A percentile compares a stretch with the other conserved stretches of the same genome.
phyloP scores from a whole-genome alignment of 2,113 vertebrate genomes.

The Rhynchopsitta pachyrhyncha region DNA sequence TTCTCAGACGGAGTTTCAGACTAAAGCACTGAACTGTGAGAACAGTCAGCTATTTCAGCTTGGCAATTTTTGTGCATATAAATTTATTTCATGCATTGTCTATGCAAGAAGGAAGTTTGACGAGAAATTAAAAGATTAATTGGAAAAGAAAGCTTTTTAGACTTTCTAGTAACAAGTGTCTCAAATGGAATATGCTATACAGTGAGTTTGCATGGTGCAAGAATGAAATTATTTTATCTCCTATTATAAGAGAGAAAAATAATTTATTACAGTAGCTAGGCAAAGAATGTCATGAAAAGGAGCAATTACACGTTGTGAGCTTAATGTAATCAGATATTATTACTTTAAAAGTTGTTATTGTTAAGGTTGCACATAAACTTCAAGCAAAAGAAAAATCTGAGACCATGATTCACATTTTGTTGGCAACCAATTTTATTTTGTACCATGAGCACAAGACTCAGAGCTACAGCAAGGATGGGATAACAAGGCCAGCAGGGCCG shows the following conservation, averaged over 20 bases:
- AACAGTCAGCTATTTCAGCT: neutral
- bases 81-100: neutral
- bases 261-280: neutral
- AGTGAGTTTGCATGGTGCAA: neutral
- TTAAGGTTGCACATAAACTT: neutral
- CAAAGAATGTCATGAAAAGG: neutral
- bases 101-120: neutral
- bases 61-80: neutral
- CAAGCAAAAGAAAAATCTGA: neutral
- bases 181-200: neutral
- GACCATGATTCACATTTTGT: neutral
- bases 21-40: neutral
- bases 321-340: neutral
- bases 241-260: neutral
- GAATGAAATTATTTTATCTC: neutral
- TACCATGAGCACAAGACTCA: neutral
- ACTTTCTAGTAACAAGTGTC: neutral
- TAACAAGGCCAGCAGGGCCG: neutral
- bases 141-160: neutral
- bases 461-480: rapidly evolving
- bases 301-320: neutral
- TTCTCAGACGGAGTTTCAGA: neutral
- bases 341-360: neutral
- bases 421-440: neutral
- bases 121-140: conserved; percentile 4